Evolutionary conservation across 2,888 invertebrate species (phyloP).

Genomic region (Monochamus alternatus): DNA sequence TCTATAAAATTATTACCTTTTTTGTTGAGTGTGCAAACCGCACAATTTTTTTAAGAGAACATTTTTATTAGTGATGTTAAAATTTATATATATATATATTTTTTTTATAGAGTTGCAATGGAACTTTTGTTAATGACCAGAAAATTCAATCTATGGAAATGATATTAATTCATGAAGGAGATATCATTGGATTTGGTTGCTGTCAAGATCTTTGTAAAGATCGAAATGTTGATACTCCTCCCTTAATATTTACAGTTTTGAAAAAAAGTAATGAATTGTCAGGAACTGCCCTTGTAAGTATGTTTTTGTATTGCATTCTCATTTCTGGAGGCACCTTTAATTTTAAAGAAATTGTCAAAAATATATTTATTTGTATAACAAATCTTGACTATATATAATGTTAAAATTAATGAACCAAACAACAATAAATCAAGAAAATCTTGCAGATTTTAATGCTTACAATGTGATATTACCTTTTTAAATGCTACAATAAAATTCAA

Average conservation of each 20-base stretch:
- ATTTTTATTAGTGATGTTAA: background rate
- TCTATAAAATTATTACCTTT: too few relatives aligned
- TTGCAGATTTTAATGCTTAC: too few relatives aligned
- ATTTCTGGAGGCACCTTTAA: too few relatives aligned
- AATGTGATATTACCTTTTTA: too few relatives aligned
- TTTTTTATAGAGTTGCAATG: constrained; percentile 75
- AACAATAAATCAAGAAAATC: too few relatives aligned
- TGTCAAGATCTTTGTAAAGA: constrained; percentile 23
- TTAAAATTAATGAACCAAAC: too few relatives aligned
- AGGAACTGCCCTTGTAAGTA: background rate
- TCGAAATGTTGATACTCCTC: constrained; percentile 3
- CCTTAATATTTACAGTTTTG: constrained; percentile 40
- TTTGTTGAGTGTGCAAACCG: too few relatives aligned
- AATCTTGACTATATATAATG: background rate
- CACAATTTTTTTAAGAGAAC: too few relatives aligned
- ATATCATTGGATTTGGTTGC: constrained; percentile 74
- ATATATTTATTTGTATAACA: background rate
- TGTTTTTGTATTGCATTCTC: background rate
- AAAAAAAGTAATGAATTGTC: background rate
- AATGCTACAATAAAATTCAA: too few relatives aligned
- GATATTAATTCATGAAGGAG: constrained; percentile 68
- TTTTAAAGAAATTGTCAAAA: too few relatives aligned
- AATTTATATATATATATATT: background rate
- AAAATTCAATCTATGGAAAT: constrained; percentile 68
- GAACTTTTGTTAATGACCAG: constrained; percentile 73